Conservation (phyloP, 2,113 vertebrate species). For the Cacatua alba region DNA sequence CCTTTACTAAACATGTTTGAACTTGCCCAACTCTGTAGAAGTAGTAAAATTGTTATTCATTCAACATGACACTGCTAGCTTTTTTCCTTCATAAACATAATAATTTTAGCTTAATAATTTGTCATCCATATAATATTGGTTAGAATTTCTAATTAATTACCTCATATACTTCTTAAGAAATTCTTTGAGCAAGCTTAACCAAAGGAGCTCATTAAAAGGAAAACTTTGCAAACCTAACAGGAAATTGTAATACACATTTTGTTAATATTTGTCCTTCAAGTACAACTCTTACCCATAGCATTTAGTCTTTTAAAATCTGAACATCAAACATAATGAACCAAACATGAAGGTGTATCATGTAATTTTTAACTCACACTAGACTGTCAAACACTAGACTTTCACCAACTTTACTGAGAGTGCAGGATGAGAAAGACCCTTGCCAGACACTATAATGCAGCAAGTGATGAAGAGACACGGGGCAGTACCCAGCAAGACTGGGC, state of each 20-base stretch:
- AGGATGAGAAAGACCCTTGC: not conserved
- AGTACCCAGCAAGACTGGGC: rapidly evolving
- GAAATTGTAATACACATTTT: not conserved
- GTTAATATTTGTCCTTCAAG: not conserved
- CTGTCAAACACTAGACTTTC: not conserved
- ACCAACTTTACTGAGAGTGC: not conserved
- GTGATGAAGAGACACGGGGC: not conserved
- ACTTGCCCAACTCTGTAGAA: not conserved
- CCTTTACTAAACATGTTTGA: not conserved
- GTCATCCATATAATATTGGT: not conserved
- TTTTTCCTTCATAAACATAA: not conserved
- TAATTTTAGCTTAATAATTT: not conserved
- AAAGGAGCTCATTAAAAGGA: not conserved
- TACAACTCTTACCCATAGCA: not conserved
- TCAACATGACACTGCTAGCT: not conserved
- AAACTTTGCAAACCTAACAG: not conserved
- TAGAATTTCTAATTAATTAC: conserved; percentile 6
- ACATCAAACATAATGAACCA: not conserved
- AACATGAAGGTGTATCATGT: not conserved
- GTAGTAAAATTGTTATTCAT: not conserved
- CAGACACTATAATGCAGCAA: not conserved
- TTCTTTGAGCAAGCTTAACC: not conserved
- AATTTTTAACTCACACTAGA: not conserved
- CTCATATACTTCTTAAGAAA: not conserved
- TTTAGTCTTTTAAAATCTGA: not conserved